Evolutionary conservation across 2,888 invertebrate genomes (phyloP).

Genomic region (Drosophila kanekoi): DNA sequence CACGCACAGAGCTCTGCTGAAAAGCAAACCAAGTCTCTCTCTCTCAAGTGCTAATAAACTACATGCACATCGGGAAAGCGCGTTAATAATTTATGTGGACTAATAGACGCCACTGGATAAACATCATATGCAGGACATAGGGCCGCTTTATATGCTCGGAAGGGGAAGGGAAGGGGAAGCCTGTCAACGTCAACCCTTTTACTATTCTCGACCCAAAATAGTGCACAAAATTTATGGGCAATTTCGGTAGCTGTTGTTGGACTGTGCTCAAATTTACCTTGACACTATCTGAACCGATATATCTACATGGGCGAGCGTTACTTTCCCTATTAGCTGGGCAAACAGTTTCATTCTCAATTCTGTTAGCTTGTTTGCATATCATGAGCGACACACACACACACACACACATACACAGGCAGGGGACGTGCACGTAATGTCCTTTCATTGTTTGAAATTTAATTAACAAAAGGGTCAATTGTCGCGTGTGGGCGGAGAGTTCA

Average conservation of each 20-base stretch:
- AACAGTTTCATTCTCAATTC: slow-evolving; percentile 56
- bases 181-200: slow-evolving; percentile 78
- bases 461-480: slow-evolving; percentile 82
- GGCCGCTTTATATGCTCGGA: slow-evolving; percentile 18
- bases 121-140: slow-evolving; percentile 68
- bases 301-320: slow-evolving; percentile 56
- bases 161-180: neutral
- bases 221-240: slow-evolving; percentile 69
- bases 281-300: slow-evolving; percentile 62
- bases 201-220: slow-evolving; percentile 37
- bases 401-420: slow-evolving; percentile 15
- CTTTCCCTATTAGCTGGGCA: slow-evolving; percentile 65
- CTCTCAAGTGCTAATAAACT: slow-evolving; percentile 81
- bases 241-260: slow-evolving; percentile 39
- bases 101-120: slow-evolving; percentile 63
- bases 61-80: slow-evolving; percentile 68
- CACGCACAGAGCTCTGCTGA: slow-evolving; percentile 11
- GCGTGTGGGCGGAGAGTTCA: slow-evolving; percentile 55
- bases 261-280: slow-evolving; percentile 51
- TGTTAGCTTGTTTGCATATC: slow-evolving; percentile 67
- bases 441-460: slow-evolving; percentile 74
- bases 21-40: slow-evolving; percentile 11
- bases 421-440: slow-evolving; percentile 57
- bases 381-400: slow-evolving; percentile 43
- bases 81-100: slow-evolving; percentile 78